Base-by-base conservation (phyloP, 2,113 vertebrate genomes). In the Peromyscus californicus region DNA sequence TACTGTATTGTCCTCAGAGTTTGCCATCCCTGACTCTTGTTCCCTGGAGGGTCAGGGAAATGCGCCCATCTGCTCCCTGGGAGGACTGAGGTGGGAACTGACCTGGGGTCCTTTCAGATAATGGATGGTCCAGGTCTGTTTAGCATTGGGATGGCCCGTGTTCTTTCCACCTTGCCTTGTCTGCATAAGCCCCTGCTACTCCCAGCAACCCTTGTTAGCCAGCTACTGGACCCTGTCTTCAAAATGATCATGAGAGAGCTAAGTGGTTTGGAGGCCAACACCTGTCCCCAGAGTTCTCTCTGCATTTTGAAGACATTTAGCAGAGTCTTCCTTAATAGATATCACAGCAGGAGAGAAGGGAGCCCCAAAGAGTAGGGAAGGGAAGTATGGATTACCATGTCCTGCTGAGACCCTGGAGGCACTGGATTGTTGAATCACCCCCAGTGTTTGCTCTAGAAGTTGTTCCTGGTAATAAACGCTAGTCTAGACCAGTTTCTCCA, bases 111-210 rank as follows among this genome's bases (percentile, higher is more conserved):
- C 42, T 88, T n/a, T 17, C 15, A 85, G 45, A 13, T 39, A n/a
- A 6, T 74, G 24, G 51, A 26, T 16, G 2, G 9, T 70, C 21
- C 9, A 0, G 19, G 5, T 67, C 83, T 33, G 10, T n/a, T 72
- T 80, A 17, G 31, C 59, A 2, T 22, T 19, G 26, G 69, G 31
- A 36, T 2, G 19, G 36, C 9, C 48, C 7, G 0, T 48, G 2
- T 51, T 1, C 24, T 29, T 7, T 39, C 31, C 29, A 31, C 0
- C 0, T 2, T 4, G 19, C 33, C 16, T 15, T 70, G 59, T 45
- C 84, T 67, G 9, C 1, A 0, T 0, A 33, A 87, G 36, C 17
- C 57, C 15, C 0, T 3, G 3, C 26, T 63, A 61, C 29, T 48
- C 59, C 74, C 84, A 15, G 10, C 63, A 67, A 8, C 59, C 15